These are phyloP conservation scores for Oncorhynchus keta DNA, from an alignment of 2,113 vertebrate species.

Conservation along the genomic window DNA sequence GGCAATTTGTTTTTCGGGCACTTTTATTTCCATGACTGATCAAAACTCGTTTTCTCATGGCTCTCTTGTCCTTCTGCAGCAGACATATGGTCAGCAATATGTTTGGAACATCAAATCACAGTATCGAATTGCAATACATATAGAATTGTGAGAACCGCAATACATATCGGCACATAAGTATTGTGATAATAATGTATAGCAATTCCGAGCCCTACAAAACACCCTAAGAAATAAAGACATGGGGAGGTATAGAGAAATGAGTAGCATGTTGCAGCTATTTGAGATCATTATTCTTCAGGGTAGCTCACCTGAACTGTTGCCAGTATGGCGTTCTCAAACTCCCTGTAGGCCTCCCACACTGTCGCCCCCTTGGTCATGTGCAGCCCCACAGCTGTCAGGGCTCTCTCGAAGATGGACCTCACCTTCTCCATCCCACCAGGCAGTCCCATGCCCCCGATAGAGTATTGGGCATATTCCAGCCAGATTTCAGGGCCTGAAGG, in stretches of 20 bases:
- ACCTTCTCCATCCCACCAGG: constrained; percentile 89
- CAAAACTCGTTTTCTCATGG: too few species aligned
- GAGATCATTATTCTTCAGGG: neutral
- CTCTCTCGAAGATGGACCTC: constrained; percentile 88
- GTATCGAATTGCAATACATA: too few species aligned
- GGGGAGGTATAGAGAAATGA: neutral
- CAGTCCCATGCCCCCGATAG: constrained; percentile 91
- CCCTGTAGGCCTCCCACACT: constrained; percentile 93
- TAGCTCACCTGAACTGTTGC: constrained; percentile 84
- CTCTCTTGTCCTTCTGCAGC: too few species aligned
- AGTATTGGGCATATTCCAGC: constrained; percentile 97
- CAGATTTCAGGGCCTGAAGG: constrained; percentile 91
- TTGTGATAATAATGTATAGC: too few species aligned
- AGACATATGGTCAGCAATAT: too few species aligned
- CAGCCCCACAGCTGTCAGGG: constrained; percentile 86
- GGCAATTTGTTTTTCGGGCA: too few species aligned
- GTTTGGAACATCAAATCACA: too few species aligned
- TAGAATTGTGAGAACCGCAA: too few species aligned
- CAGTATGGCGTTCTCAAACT: constrained; percentile 93
- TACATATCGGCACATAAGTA: too few species aligned
- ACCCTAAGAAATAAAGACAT: neutral
- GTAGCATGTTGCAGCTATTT: neutral
- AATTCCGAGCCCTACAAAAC: too few species aligned
- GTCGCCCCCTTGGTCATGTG: constrained; percentile 90
- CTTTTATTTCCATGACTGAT: too few species aligned